Evolutionary conservation across 2,797 vertebrate genomes (phyloP), one percentile per base, ranked within the genome.

Genomic region (Cirrhinus molitorella): DNA sequence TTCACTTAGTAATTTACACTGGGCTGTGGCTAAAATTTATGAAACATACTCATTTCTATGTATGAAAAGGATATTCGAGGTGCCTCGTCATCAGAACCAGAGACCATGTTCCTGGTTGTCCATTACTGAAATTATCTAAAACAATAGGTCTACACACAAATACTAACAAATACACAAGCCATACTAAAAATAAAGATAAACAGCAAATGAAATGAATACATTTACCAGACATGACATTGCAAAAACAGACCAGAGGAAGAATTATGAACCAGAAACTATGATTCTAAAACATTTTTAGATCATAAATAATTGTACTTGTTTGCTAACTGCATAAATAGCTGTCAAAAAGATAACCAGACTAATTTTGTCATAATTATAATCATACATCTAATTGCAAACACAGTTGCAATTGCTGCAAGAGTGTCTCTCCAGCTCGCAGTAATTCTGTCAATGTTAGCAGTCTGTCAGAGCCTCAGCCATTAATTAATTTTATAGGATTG

Each of bases 371-470:
- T 53, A 31, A 7, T 34, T 61, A 61, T 61, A 16, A 51, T 31
- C 2, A 11, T 17, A 71, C 31, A 72, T 53, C 25, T 51, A 34
- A 51, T 21, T 53, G 47, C 47, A 51, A 72, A 51, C 47, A 12
- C 23, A 21, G 53, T 13, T 68, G 37, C 3, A 5, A 43, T n/a
- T 2, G 37, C 7, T 6, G 49, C 13, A 55, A 55, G 10, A 23
- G 72, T 2, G 0, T n/a, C 28, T 37, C 31, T 19, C 3, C 31
- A 67, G 63, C 31, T 49, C 5, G 49, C 34, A 43, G 65, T 47
- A 45, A 45, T 45, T 71, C 12, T 80, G 51, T 79, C 71, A 34
- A 12, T 31, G 16, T 72, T n/a, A 79, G 47, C n/a, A 79, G 45
- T 65, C 45, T 61, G 57, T 34, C 43, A 34, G 28, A 31, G 45